These are phyloP conservation scores for Notarius quadriscutis DNA, from an alignment of 2,113 vertebrate genomes.

Conservation along the genomic window DNA sequence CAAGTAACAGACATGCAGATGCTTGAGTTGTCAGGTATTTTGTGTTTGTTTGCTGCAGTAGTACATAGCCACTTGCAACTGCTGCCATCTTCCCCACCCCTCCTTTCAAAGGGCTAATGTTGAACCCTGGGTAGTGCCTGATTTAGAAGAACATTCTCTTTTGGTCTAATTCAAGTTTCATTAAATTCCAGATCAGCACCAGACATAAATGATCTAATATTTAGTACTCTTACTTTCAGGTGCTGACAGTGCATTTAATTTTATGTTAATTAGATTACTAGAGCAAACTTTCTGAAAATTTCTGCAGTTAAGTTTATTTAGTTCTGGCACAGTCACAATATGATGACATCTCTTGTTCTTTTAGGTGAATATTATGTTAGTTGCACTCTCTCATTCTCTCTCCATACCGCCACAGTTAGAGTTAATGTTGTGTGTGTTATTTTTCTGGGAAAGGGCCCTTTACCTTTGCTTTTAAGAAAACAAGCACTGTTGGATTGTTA, in stretches of 20 bases:
- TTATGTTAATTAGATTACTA: background rate
- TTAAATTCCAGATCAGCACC: background rate
- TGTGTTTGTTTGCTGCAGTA: no score
- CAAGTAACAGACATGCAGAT: no score
- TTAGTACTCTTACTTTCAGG: background rate
- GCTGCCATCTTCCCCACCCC: no score
- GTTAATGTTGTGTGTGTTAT: background rate
- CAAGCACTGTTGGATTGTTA: background rate
- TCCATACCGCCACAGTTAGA: no score
- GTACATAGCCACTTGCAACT: no score
- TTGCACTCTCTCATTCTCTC: background rate
- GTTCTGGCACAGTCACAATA: background rate
- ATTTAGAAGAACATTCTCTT: background rate
- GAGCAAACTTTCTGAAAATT: background rate
- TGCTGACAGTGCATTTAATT: background rate
- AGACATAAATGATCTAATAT: background rate
- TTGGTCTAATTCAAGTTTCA: background rate
- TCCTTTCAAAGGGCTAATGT: no score
- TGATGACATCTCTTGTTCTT: background rate
- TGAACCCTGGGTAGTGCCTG: background rate
- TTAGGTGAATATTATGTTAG: background rate
- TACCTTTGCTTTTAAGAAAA: background rate
- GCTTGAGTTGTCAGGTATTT: no score
- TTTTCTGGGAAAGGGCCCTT: background rate
- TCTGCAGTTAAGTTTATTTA: background rate